Base-by-base conservation (phyloP, 92 coral and sea anemone species). In the Paragorgia papillata region DNA sequence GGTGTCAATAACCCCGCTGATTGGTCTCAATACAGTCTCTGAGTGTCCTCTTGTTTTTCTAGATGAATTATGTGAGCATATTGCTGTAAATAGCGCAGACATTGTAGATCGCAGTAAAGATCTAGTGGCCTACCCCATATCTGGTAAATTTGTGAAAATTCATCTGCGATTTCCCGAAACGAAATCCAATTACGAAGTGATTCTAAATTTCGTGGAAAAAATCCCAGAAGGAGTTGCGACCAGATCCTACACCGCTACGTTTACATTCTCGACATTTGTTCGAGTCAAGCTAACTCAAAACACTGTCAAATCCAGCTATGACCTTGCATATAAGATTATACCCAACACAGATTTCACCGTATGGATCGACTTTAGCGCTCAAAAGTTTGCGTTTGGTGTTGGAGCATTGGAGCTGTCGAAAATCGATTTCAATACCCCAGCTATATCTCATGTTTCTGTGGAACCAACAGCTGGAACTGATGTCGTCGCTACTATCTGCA, bases 281-380 rank as follows among this genome's bases (percentile, higher is more conserved):
- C 14, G 17, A 19, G 12, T 9, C 13, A 67, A 60, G 0, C 1
- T 15, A 5, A 46, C 62, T 17, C 61, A 60, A 43, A 70, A 69
- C 10, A 9, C 85, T 59, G 28, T 24, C 0, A 60, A 57, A 56
- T 57, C 69, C 3, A 54, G 34, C 0, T 19, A 4, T 18, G 69
- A 57, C 17, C 10, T 31, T n/a, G 5, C 26, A 33, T 22, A 30
- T 10, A 9, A 18, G 0, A 27, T 40, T 5, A n/a, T 26, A 61
- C 10, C 5, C 21, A 68, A 24, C 69, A 13, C 33, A 32, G 61
- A 75, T 58, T 48, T 76, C 80, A 43, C 70, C 2, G 40, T 88
- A 32, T 92, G 97, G 97, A 80, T 92, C 13, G 97, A 92, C 76
- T 86, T 92, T 22, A 89, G 97, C 54, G 74, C 86, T 27, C 79